Evolutionary conservation across 2,888 invertebrate species (phyloP).

Genomic region (Ectropis crepuscularia): DNA sequence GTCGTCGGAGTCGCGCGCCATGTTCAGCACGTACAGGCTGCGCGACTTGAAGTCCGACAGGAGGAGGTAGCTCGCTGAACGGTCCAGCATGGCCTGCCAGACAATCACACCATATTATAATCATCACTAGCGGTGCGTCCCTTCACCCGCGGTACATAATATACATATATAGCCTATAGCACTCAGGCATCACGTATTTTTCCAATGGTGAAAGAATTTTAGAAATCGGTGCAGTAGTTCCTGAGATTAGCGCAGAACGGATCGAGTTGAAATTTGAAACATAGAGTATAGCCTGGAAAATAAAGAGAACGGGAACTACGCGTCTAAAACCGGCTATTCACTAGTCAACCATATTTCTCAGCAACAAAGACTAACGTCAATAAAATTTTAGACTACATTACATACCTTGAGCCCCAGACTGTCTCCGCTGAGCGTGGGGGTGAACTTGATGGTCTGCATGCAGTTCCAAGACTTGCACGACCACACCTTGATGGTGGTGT

Average conservation of each 20-base stretch:
- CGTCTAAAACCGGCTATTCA: too few relatives aligned
- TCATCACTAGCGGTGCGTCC: too few relatives aligned
- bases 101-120: background rate
- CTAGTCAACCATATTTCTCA: too few relatives aligned
- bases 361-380: background rate
- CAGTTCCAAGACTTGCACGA: constrained; percentile 98
- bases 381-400: background rate
- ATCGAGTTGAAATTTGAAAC: too few relatives aligned
- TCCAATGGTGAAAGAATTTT: too few relatives aligned
- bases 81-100: constrained; percentile 88
- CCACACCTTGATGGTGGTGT: constrained; percentile 96
- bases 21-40: constrained; percentile 92
- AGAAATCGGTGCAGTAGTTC: too few relatives aligned
- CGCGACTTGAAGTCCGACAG: constrained; percentile 94
- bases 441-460: constrained; percentile 93
- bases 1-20: constrained; percentile 80
- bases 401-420: constrained; percentile 83
- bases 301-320: too few relatives aligned
- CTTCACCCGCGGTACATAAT: too few relatives aligned
- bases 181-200: too few relatives aligned
- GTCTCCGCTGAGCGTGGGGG: constrained; percentile 72
- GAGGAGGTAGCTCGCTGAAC: constrained; percentile 93
- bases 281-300: too few relatives aligned
- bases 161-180: too few relatives aligned
- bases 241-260: background rate